Conservation (phyloP, 2,113 vertebrate species). For the Mus pahari region DNA sequence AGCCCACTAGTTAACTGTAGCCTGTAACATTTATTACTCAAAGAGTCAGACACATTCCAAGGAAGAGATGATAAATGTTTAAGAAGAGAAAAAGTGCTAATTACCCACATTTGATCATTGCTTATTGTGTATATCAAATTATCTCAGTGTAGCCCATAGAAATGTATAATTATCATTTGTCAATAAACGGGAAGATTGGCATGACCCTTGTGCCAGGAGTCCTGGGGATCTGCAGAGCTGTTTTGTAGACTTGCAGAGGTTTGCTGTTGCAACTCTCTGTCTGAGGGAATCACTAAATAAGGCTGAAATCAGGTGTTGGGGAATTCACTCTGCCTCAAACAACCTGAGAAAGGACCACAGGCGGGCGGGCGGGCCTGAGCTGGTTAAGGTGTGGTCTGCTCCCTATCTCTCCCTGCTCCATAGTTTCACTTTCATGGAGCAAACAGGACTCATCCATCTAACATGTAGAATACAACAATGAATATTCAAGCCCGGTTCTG, state of each 20-base stretch:
- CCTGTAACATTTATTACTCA: background rate
- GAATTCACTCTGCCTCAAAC: slow-evolving; percentile 13
- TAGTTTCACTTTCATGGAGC: background rate
- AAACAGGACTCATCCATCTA: slow-evolving; percentile 17
- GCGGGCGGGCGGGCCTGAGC: background rate
- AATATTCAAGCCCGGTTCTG: slow-evolving; percentile 54
- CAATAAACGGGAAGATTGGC: background rate
- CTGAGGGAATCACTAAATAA: background rate
- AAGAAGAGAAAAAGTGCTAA: background rate
- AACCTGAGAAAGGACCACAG: slow-evolving; percentile 1
- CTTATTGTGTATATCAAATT: background rate
- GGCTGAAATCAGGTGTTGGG: background rate
- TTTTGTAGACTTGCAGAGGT: background rate
- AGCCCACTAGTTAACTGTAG: background rate
- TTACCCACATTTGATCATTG: background rate
- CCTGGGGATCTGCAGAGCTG: background rate
- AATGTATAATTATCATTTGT: background rate
- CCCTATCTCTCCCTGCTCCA: background rate
- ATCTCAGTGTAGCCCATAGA: background rate
- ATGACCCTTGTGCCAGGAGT: background rate
- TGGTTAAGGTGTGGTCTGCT: background rate
- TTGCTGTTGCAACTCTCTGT: background rate
- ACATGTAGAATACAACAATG: background rate
- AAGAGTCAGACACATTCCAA: background rate
- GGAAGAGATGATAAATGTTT: background rate